Base-by-base conservation (phyloP, 2,888 invertebrate genomes). In the Carcina quercana region DNA sequence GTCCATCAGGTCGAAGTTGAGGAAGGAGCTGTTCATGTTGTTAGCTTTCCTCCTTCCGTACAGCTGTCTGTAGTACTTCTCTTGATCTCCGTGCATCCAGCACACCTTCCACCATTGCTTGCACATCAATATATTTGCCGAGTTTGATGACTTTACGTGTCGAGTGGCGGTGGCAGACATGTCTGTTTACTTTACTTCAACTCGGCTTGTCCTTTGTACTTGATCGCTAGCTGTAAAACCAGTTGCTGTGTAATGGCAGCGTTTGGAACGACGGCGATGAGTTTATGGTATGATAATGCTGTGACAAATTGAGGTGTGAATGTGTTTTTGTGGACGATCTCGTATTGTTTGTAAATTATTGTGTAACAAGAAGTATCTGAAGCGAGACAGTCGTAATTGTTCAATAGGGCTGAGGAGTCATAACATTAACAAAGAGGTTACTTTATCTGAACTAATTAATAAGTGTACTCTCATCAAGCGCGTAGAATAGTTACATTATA, bases 101-200 rank as follows among this genome's bases (percentile, higher is more conserved):
- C 94, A 94, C 39, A 93, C 93, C 72, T 92, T 92, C 94, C 94
- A 94, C 93, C 94, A 94, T 85, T 93, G 92, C 69, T 91, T 91
- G 82, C 92, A 92, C 89, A 92, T 92, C 43, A 92, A 74, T 62
- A 92, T 90, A 73, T 91, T 92, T 40, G 91, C 91, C 21, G 91
- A 83, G 48, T 85, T 85, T 3, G 85, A 85, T 8, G 82, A 62
- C 52, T 85, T 85, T 21, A 85, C 79, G 42, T 85, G 85, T 38
- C 78, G 62, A 13, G 83, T 85, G 3, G 85, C 84, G 30, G 85
- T 85, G 13, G 85, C 72, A 32, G 85, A 84, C 85, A 85, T 84
- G 54, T 65, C 70, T 51, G 33, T 36, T 44, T 35, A 13, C 34
- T 39, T 47, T 49, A 36, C 45, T 52, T 35, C n/a, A n/a, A n/a